These are phyloP conservation scores for Clanis bilineata DNA, from an alignment of 2,888 invertebrate species.

Conservation along the genomic window DNA sequence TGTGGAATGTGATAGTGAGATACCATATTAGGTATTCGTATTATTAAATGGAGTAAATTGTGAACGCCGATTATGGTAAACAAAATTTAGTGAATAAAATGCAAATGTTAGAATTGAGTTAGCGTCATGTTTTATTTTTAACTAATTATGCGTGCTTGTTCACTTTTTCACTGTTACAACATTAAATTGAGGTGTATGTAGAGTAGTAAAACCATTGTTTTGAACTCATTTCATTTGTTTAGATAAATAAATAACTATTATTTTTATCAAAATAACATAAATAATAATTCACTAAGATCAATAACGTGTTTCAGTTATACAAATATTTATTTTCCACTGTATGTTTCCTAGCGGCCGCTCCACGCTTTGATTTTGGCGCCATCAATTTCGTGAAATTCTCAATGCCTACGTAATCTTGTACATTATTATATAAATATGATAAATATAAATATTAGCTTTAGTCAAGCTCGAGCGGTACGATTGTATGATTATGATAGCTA, in stretches of 20 bases:
- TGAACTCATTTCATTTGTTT: neutral
- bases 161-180: neutral
- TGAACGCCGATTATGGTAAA: no score
- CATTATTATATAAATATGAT: neutral
- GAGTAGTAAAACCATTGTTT: neutral
- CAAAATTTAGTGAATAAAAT: neutral
- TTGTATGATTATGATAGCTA: no score
- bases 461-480: no score
- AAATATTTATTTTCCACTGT: neutral
- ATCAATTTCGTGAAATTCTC: neutral
- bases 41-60: no score
- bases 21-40: no score
- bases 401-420: neutral
- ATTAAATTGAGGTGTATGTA: no score
- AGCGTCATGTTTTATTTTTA: neutral
- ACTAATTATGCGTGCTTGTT: conserved; percentile 4
- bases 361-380: neutral
- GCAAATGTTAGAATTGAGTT: neutral
- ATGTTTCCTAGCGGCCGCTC: neutral
- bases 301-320: neutral
- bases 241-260: neutral
- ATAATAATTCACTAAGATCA: neutral
- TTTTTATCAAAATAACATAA: neutral
- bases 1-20: no score
- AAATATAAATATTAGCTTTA: neutral